Conservation (phyloP, 1,140 invertebrate species). For the Lepidostoma basale region DNA sequence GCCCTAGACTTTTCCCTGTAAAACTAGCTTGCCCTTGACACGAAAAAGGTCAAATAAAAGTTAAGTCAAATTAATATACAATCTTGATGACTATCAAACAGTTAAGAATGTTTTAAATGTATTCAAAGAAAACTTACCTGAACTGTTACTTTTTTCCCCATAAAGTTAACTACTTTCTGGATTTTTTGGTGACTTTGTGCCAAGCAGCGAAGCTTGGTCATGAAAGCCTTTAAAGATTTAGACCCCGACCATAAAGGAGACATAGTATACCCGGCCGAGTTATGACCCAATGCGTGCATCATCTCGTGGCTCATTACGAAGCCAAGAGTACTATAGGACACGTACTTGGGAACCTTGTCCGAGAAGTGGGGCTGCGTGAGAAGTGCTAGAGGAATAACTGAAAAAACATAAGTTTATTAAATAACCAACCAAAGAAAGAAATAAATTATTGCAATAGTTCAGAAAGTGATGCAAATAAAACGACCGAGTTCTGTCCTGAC, state of each 20-base stretch:
- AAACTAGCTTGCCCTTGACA: too few species aligned
- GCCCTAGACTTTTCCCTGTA: too few species aligned
- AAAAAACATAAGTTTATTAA: not conserved
- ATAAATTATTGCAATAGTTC: not conserved
- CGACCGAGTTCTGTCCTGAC: too few species aligned
- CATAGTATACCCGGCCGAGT: constrained; percentile 6
- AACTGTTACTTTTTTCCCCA: constrained; percentile 56
- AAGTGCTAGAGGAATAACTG: constrained; percentile 70
- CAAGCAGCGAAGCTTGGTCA: constrained; percentile 66
- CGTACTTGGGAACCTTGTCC: constrained; percentile 56
- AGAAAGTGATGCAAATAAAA: not conserved
- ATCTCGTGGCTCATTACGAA: constrained; percentile 63
- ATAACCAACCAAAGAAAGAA: not conserved
- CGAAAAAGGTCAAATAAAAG: too few species aligned
- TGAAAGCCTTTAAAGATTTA: constrained; percentile 62
- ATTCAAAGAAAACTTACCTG: constrained; percentile 55
- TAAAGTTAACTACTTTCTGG: constrained; percentile 56
- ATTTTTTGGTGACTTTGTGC: constrained; percentile 63
- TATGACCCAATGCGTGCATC: constrained; percentile 60
- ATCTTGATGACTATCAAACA: too few species aligned
- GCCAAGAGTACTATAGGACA: constrained; percentile 59
- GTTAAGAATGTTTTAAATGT: too few species aligned
- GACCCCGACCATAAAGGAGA: constrained; percentile 64
- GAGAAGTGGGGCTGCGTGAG: constrained; percentile 67
- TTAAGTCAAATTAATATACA: too few species aligned